phyloP scores from a whole-genome alignment of 1,140 invertebrate genomes.

The Battus philenor region DNA sequence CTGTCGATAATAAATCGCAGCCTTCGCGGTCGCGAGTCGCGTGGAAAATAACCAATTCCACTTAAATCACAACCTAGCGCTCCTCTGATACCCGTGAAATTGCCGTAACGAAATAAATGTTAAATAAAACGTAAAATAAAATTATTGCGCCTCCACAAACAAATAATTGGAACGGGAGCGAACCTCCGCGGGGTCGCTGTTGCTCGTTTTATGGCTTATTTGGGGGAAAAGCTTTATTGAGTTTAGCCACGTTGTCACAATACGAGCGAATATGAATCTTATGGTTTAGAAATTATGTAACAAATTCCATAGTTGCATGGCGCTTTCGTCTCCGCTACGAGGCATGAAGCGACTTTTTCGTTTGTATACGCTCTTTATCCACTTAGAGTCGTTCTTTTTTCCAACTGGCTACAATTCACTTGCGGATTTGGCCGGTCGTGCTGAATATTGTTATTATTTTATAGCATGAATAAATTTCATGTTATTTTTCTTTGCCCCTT shows the following conservation, averaged over 20 bases:
- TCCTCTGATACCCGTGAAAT: conserved; percentile 74
- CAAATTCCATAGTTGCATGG: conserved; percentile 16
- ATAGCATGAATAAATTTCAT: conserved; percentile 53
- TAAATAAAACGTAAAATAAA: conserved; percentile 76
- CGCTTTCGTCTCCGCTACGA: conserved; percentile 46
- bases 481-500: conserved; percentile 15
- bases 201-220: conserved; percentile 73
- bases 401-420: conserved; percentile 71
- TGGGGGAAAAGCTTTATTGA: conserved; percentile 73
- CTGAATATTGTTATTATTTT: conserved; percentile 62
- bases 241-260: conserved; percentile 54
- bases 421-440: conserved; percentile 65
- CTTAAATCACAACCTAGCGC: conserved; percentile 73
- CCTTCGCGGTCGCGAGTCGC: conserved; percentile 46
- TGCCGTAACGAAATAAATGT: conserved; percentile 74
- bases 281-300: conserved; percentile 21
- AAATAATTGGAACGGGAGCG: conserved; percentile 71
- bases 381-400: conserved; percentile 72
- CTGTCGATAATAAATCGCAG: too few relatives aligned
- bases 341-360: conserved; percentile 70
- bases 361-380: conserved; percentile 71
- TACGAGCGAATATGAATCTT: conserved; percentile 40
- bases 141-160: conserved; percentile 73
- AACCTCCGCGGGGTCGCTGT: conserved; percentile 48
- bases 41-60: conserved; percentile 73